These are phyloP conservation scores for Petrolisthes manimaculis DNA, from an alignment of 2,888 invertebrate species.

Conservation along the genomic window DNA sequence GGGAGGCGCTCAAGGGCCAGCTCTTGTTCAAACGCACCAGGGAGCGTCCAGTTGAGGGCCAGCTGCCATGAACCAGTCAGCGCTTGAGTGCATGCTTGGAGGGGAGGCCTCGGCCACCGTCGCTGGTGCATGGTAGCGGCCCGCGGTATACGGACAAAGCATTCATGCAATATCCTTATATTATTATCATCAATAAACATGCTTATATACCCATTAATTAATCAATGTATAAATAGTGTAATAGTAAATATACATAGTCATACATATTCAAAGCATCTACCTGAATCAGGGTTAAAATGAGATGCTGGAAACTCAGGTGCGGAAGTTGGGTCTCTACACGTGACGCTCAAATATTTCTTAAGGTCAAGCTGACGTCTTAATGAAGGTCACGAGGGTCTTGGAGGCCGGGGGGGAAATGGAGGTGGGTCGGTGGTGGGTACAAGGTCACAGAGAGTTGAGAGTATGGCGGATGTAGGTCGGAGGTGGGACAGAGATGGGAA, in stretches of 20 bases:
- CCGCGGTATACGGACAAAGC: neutral
- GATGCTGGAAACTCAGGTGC: neutral
- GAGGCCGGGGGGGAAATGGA: neutral
- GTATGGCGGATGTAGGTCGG: too few relatives aligned
- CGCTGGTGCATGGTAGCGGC: neutral
- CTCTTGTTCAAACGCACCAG: conserved; percentile 39
- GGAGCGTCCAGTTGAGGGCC: conserved; percentile 37
- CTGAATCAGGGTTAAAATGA: neutral
- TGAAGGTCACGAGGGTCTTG: neutral
- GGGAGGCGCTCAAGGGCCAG: conserved; percentile 46
- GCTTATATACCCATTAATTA: neutral
- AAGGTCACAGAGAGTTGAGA: too few relatives aligned
- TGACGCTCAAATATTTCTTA: neutral
- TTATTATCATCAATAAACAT: neutral
- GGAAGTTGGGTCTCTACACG: neutral
- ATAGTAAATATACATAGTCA: too few relatives aligned
- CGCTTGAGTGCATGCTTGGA: conserved; percentile 41
- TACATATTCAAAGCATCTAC: neutral
- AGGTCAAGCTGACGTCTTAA: neutral
- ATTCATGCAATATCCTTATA: neutral
- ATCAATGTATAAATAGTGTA: neutral
- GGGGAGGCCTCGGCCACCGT: conserved; percentile 4
- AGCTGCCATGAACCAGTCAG: conserved; percentile 30
- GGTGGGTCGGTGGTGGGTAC: too few relatives aligned
- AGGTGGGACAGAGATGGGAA: too few relatives aligned